phyloP scores from a whole-genome alignment of 1,140 invertebrate genomes.

The Zaprionus ghesquierei region DNA sequence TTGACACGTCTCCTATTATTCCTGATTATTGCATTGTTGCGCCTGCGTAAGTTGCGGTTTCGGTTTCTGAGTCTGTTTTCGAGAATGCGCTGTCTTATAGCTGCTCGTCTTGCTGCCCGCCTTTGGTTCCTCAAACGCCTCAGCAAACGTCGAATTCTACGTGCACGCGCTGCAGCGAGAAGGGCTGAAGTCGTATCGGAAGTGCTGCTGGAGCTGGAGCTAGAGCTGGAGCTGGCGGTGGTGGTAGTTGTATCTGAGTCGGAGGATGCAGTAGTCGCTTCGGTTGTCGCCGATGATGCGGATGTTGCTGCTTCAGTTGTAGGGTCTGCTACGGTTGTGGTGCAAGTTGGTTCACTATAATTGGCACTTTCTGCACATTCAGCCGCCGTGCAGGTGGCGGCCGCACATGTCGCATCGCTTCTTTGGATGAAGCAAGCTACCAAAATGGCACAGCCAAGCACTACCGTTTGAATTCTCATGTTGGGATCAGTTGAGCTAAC shows the following conservation, averaged over 20 bases:
- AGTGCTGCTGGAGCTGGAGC: not conserved
- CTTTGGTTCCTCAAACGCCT: too few relatives aligned
- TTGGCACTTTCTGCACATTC: not conserved
- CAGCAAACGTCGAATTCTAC: too few relatives aligned
- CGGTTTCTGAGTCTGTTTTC: too few relatives aligned
- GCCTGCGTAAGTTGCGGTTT: too few relatives aligned
- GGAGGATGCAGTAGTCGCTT: not conserved
- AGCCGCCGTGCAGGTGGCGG: not conserved
- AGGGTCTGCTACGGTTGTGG: not conserved
- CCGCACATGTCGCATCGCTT: not conserved
- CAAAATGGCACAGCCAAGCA: not conserved
- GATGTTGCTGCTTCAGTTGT: not conserved
- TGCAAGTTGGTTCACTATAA: not conserved
- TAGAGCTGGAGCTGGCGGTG: not conserved
- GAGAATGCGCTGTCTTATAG: too few relatives aligned
- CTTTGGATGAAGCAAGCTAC: not conserved
- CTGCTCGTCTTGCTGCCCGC: too few relatives aligned
- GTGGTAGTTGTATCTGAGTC: not conserved
- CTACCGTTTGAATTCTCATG: slow-evolving; percentile 11
- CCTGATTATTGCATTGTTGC: too few relatives aligned
- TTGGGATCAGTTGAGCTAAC: not conserved
- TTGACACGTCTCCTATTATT: not conserved
- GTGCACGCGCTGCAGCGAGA: too few relatives aligned
- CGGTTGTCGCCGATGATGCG: not conserved
- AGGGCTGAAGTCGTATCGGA: not conserved